Percentiles rank a stretch among this genome's conserved stretches.
Evolutionary conservation across 2,113 vertebrate genomes (phyloP).

Genomic region (Daphoenositta chrysoptera): DNA sequence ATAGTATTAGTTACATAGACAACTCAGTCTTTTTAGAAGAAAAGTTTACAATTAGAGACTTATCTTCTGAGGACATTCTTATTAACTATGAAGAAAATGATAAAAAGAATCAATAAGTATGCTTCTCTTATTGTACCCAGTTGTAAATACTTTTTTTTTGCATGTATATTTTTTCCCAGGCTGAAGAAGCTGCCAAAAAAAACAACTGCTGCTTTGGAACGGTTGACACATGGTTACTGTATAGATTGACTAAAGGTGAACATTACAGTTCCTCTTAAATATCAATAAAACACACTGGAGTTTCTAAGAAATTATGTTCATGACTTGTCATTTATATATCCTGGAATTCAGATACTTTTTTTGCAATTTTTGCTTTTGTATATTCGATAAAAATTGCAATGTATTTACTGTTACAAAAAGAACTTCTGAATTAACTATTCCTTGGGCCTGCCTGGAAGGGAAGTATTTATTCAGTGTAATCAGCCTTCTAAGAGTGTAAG

Average conservation of each 20-base stretch:
- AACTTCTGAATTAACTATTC: background rate
- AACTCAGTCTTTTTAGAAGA: background rate
- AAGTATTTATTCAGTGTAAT: background rate
- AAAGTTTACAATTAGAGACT: background rate
- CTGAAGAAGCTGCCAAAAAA: conserved; percentile 78
- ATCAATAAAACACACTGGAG: background rate
- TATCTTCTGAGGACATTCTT: background rate
- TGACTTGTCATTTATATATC: background rate
- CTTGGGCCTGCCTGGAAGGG: background rate
- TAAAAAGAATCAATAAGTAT: background rate
- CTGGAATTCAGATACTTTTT: background rate
- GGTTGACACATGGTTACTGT: conserved; percentile 91
- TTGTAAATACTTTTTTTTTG: background rate
- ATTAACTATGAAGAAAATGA: background rate
- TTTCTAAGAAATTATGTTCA: background rate
- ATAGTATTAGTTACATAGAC: background rate
- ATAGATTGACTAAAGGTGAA: conserved; percentile 91
- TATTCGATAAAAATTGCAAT: background rate
- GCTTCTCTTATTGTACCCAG: background rate
- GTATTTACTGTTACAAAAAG: background rate
- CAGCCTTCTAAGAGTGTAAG: background rate
- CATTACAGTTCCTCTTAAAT: background rate
- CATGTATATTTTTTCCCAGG: conserved; percentile 68
- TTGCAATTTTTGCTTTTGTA: background rate
- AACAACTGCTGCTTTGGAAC: conserved; percentile 93